Evolutionary conservation across 2,888 invertebrate species (phyloP), one percentile per base, ranked within the genome.

Genomic region (Lepidocyrtinus sp.): DNA sequence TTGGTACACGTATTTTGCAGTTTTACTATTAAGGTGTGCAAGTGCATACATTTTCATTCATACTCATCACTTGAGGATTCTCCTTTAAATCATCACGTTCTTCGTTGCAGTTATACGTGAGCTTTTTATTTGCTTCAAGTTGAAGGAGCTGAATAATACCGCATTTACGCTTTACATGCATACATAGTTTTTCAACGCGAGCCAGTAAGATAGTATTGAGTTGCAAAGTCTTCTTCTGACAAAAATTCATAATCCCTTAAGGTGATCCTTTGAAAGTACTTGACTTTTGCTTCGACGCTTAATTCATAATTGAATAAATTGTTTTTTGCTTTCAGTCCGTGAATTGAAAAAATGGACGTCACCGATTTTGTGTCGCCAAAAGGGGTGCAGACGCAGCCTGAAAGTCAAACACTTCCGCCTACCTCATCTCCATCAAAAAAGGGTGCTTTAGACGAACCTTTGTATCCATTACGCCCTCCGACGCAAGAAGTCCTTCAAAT

Each of bases 281-380:
- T n/a, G n/a, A n/a, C n/a, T n/a, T n/a, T n/a, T n/a, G n/a, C n/a
- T n/a, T n/a, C n/a, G n/a, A n/a, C n/a, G n/a, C n/a, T n/a, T n/a
- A n/a, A n/a, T n/a, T n/a, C n/a, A n/a, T n/a, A n/a, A n/a, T n/a
- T n/a, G n/a, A n/a, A n/a, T n/a, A n/a, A n/a, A n/a, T n/a, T n/a
- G n/a, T n/a, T n/a, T n/a, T n/a, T n/a, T n/a, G n/a, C n/a, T n/a
- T n/a, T n/a, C n/a, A n/a, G n/a, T n/a, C n/a, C n/a, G n/a, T n/a
- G n/a, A n/a, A 24, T 50, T 25, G 27, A 63, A 2, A 50, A 64
- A 77, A 77, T 77, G 77, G 77, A 77, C 17, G 45, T 46, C 71
- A 59, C 26, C 27, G 76, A 71, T 2, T 36, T 50, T 36, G 61
- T 70, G 25, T 25, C 65, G 15, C 27, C 46, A 70, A 0, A 61